These are phyloP conservation scores for Labeo catla DNA, from an alignment of 2,113 vertebrate genomes.

Conservation along the genomic window DNA sequence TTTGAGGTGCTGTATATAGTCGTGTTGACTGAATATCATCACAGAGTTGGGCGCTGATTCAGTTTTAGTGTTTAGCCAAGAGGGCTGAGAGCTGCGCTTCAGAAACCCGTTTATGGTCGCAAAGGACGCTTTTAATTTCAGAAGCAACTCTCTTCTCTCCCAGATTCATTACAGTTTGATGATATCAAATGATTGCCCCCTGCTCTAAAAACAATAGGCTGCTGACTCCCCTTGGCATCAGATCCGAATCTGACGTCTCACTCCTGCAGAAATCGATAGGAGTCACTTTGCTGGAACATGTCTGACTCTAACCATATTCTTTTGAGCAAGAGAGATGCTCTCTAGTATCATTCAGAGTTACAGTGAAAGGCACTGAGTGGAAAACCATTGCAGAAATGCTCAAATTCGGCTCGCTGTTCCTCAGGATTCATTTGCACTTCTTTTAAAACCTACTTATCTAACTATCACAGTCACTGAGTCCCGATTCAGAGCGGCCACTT, in stretches of 20 bases:
- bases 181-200: slow-evolving; percentile 73
- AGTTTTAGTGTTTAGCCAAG: slow-evolving; percentile 43
- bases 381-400: slow-evolving; percentile 25
- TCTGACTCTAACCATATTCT: slow-evolving; percentile 52
- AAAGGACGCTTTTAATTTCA: slow-evolving; percentile 54
- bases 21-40: slow-evolving; percentile 33
- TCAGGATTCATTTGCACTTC: neutral
- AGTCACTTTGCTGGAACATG: slow-evolving; percentile 55
- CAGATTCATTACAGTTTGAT: slow-evolving; percentile 73
- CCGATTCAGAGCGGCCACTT: neutral
- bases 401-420: neutral
- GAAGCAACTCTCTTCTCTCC: slow-evolving; percentile 39
- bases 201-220: slow-evolving; percentile 66
- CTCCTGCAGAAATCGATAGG: slow-evolving; percentile 50
- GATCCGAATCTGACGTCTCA: slow-evolving; percentile 55
- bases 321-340: slow-evolving; percentile 41
- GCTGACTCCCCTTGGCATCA: slow-evolving; percentile 49
- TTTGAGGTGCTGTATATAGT: slow-evolving; percentile 17
- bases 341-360: slow-evolving; percentile 48
- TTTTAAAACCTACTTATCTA: neutral
- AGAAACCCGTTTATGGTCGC: slow-evolving; percentile 37
- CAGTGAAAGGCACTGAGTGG: slow-evolving; percentile 31
- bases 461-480: neutral
- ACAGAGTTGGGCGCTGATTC: slow-evolving; percentile 33
- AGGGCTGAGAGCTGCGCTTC: slow-evolving; percentile 35